phyloP scores from a whole-genome alignment of 2,797 vertebrate genomes.

The Nyctalus aviator region DNA sequence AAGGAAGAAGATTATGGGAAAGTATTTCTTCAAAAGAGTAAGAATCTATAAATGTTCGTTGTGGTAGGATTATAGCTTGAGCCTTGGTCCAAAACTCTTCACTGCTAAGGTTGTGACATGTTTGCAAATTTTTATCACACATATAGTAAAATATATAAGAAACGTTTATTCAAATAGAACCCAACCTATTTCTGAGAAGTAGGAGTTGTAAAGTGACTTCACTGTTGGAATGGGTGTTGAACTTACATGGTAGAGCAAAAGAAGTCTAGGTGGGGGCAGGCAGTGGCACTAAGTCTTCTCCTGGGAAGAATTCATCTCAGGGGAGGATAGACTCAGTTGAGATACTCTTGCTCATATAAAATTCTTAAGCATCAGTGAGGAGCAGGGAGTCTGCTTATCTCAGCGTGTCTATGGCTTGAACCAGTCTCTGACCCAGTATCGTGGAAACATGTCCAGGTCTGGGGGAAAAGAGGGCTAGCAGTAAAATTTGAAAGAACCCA shows the following conservation, averaged over 20 bases:
- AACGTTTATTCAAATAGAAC: background rate
- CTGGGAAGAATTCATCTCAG: background rate
- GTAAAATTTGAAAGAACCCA: background rate
- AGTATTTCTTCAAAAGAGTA: constrained; percentile 9
- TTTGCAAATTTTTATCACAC: constrained; percentile 5
- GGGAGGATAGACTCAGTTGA: background rate
- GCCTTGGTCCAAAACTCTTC: background rate
- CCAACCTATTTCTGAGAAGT: background rate
- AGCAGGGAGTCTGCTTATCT: background rate
- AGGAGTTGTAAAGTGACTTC: background rate
- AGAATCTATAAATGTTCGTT: background rate
- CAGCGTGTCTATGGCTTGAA: background rate
- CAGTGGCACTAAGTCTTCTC: background rate
- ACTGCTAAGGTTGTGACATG: background rate
- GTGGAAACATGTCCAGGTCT: background rate
- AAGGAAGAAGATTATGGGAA: constrained; percentile 41
- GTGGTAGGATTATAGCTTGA: background rate
- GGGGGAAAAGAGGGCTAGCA: background rate
- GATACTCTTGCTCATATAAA: background rate
- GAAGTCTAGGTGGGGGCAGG: background rate
- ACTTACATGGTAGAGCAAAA: accelerated
- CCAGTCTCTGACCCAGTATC: background rate
- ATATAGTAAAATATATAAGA: background rate
- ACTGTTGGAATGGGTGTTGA: background rate
- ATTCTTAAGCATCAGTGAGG: background rate